These are phyloP conservation scores for Micropoecilia bifurca DNA, from an alignment of 2,797 vertebrate genomes.

Conservation along the genomic window DNA sequence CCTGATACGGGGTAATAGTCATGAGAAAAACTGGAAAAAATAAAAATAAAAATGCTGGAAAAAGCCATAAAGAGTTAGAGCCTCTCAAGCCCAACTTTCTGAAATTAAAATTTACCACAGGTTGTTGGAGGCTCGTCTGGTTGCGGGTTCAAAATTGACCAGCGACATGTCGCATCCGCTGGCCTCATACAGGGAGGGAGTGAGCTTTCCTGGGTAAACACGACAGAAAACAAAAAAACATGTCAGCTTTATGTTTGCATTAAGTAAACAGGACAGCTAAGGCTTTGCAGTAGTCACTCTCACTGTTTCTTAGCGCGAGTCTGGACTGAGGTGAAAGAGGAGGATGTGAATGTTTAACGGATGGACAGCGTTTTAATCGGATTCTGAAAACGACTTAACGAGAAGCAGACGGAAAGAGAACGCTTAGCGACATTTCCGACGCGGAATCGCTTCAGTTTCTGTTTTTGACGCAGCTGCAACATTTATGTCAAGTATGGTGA, in stretches of 20 bases:
- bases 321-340: slow-evolving; percentile 1
- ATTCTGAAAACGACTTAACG: background rate
- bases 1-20: background rate
- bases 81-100: background rate
- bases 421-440: too few relatives aligned
- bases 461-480: background rate
- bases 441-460: background rate
- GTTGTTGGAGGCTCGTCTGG: slow-evolving; percentile 97
- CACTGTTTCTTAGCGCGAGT: slow-evolving; percentile 4
- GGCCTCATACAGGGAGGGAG: slow-evolving; percentile 94
- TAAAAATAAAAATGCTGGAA: background rate
- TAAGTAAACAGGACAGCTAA: slow-evolving; percentile 19
- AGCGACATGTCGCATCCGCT: slow-evolving; percentile 97
- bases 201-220: slow-evolving; percentile 89
- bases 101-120: slow-evolving; percentile 82
- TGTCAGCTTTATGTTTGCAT: slow-evolving; percentile 24
- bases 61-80: background rate
- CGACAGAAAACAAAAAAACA: slow-evolving; percentile 34
- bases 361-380: background rate
- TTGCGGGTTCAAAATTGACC: slow-evolving; percentile 98
- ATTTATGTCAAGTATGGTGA: background rate
- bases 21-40: background rate
- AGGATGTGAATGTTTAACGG: background rate
- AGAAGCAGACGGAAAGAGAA: background rate
- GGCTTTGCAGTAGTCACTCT: background rate